Percentiles rank a stretch among this genome's conserved stretches.
Evolutionary conservation across 2,888 invertebrate species (phyloP).

Genomic region (Synanthedon tipuliformis): DNA sequence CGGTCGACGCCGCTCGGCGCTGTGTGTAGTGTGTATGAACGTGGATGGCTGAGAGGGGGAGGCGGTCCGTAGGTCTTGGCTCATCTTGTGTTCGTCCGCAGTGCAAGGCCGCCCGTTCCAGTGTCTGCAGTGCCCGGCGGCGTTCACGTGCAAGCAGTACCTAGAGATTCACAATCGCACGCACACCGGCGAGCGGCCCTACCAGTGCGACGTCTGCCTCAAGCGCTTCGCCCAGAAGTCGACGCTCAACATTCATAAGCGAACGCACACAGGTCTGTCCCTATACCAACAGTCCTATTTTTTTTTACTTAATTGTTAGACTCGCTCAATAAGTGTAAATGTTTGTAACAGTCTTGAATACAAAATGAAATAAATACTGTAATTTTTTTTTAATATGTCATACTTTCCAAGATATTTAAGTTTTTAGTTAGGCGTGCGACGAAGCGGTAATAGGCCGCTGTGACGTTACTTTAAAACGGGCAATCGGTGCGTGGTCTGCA

Average conservation of each 20-base stretch:
- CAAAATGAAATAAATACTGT: too few species aligned
- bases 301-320: not conserved
- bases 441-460: too few species aligned
- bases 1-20: slow-evolving; percentile 14
- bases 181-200: slow-evolving; percentile 68
- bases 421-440: too few species aligned
- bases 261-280: slow-evolving; percentile 77
- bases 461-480: too few species aligned
- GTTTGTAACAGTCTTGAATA: too few species aligned
- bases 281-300: not conserved
- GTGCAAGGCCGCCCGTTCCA: slow-evolving; percentile 72
- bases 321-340: too few species aligned
- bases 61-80: slow-evolving; percentile 13
- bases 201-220: slow-evolving; percentile 80
- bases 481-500: too few species aligned
- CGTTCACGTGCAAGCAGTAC: slow-evolving; percentile 71
- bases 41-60: slow-evolving; percentile 20
- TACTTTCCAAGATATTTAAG: too few species aligned
- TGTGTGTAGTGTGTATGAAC: slow-evolving; percentile 23
- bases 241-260: slow-evolving; percentile 83
- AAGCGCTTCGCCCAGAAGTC: slow-evolving; percentile 87
- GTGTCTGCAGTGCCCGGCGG: slow-evolving; percentile 70
- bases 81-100: slow-evolving; percentile 38
- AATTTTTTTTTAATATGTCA: too few species aligned
- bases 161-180: slow-evolving; percentile 69